A percentile compares a stretch with the other conserved stretches of the same genome.
phyloP scores from a whole-genome alignment of 2,888 invertebrate species.

The Meteorus cinctellus region DNA sequence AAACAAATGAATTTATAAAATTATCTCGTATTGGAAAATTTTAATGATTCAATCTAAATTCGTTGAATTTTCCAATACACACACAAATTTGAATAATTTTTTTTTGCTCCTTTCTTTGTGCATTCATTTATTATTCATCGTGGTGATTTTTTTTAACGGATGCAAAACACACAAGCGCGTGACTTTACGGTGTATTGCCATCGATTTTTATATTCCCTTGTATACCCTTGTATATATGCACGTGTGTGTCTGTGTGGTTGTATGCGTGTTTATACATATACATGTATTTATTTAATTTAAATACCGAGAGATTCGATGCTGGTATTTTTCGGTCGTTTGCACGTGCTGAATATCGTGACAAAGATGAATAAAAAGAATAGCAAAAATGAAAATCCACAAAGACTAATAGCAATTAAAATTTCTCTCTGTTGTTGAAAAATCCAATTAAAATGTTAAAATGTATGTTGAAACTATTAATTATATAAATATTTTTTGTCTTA shows the following conservation, averaged over 20 bases:
- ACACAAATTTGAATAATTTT: background rate
- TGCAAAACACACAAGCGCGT: conserved; percentile 19
- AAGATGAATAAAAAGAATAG: no score
- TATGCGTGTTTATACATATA: no score
- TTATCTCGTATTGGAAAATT: background rate
- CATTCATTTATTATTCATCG: background rate
- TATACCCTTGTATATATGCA: background rate
- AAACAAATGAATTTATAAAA: background rate
- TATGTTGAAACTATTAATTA: background rate
- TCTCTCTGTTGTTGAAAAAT: no score
- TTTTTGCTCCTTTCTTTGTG: background rate
- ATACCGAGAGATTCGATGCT: no score
- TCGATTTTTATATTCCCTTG: conserved; percentile 16
- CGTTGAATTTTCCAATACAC: background rate
- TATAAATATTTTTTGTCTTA: no score
- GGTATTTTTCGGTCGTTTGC: no score
- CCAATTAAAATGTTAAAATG: conserved; percentile 7
- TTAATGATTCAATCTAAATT: background rate
- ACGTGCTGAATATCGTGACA: no score
- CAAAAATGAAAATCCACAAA: no score
- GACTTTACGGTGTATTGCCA: conserved; percentile 33
- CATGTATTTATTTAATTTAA: no score
- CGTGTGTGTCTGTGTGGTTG: no score
- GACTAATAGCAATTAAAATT: no score
- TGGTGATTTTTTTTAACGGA: background rate